A percentile compares a stretch with the other conserved stretches of the same genome.
phyloP scores from a whole-genome alignment of 1,140 invertebrate genomes.

The Colletes gigas region DNA sequence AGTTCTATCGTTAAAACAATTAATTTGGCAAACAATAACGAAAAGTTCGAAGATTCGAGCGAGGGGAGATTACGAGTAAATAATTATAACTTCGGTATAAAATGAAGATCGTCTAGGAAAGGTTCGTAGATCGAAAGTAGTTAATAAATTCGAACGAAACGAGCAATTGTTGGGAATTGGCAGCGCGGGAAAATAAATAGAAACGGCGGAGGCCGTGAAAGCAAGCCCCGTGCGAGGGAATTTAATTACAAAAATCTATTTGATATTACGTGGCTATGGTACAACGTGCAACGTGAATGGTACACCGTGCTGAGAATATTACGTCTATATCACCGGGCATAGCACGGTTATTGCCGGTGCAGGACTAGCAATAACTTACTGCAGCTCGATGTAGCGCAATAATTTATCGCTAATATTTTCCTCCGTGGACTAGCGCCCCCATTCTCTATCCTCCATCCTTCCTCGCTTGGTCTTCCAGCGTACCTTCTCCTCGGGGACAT shows the following conservation, averaged over 20 bases:
- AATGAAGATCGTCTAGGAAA: no score
- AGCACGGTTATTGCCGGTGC: conserved; percentile 57
- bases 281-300: conserved; percentile 17
- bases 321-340: conserved; percentile 57
- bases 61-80: no score
- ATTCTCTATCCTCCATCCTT: conserved; percentile 44
- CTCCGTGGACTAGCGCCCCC: conserved; percentile 31
- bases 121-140: no score
- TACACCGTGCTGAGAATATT: conserved; percentile 60
- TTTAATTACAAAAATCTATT: conserved; percentile 62
- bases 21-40: no score
- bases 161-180: conserved; percentile 42
- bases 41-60: no score
- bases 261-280: conserved; percentile 7
- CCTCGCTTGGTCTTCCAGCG: conserved; percentile 10
- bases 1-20: not conserved
- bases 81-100: no score
- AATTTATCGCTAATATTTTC: conserved; percentile 68
- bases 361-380: conserved; percentile 60
- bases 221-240: not conserved
- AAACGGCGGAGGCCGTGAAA: not conserved
- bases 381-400: conserved; percentile 60
- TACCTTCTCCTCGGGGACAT: conserved; percentile 47
- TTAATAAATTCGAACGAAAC: no score
- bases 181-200: conserved; percentile 41